phyloP scores from a whole-genome alignment of 2,888 invertebrate species.

The Mythimna ferrago region DNA sequence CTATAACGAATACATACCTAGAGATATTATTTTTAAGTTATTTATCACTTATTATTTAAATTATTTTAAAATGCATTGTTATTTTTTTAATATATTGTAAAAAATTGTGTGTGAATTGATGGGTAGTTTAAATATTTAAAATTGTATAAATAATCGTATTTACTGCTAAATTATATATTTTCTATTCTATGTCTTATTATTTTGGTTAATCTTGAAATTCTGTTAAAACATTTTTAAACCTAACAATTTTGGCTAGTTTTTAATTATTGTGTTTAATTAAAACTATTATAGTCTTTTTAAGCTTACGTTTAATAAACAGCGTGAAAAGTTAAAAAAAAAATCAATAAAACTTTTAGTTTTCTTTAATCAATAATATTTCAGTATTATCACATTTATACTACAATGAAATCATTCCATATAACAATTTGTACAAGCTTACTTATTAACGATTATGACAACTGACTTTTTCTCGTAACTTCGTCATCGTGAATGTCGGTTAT shows the following conservation, averaged over 20 bases:
- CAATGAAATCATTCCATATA: too few species aligned
- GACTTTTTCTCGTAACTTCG: too few species aligned
- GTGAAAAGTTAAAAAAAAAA: slow-evolving; percentile 37
- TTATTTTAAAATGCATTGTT: too few species aligned
- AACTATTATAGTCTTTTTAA: slow-evolving; percentile 1
- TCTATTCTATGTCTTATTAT: slow-evolving; percentile 45
- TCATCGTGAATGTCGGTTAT: too few species aligned
- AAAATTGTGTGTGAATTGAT: too few species aligned
- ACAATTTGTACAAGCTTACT: too few species aligned
- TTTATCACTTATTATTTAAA: too few species aligned
- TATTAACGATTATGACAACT: too few species aligned
- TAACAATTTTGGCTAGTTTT: slow-evolving; percentile 1
- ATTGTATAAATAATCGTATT: background rate
- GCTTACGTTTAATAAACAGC: slow-evolving; percentile 10
- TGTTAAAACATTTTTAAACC: slow-evolving; percentile 29
- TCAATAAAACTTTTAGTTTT: background rate
- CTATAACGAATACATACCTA: too few species aligned
- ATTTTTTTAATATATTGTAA: too few species aligned
- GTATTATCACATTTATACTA: too few species aligned
- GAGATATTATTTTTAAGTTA: too few species aligned
- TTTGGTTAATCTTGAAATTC: slow-evolving; percentile 37
- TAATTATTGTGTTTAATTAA: slow-evolving; percentile 9
- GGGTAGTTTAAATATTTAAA: slow-evolving; percentile 14
- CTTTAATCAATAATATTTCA: slow-evolving; percentile 12
- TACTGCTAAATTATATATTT: slow-evolving; percentile 9